These are phyloP conservation scores for Diplolepis rosae DNA, from an alignment of 2,888 invertebrate genomes.

Conservation along the genomic window DNA sequence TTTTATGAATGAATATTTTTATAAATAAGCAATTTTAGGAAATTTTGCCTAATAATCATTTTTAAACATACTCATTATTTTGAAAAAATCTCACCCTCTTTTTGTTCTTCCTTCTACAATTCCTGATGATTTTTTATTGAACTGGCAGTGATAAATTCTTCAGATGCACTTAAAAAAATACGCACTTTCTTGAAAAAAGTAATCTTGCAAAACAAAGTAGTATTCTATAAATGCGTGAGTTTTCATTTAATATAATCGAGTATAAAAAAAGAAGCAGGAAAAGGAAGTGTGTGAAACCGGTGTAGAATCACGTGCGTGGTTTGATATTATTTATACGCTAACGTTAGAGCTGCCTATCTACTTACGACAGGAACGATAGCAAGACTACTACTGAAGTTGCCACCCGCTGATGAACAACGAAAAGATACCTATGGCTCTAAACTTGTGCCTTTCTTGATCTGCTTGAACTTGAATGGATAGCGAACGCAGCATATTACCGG, in stretches of 20 bases:
- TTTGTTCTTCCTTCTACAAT: no score
- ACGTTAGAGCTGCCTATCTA: not conserved
- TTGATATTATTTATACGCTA: not conserved
- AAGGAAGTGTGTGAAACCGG: not conserved
- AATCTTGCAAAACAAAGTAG: not conserved
- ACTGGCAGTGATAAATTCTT: no score
- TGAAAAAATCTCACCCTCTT: no score
- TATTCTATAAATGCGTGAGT: not conserved
- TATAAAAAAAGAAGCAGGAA: no score
- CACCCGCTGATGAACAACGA: not conserved
- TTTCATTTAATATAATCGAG: not conserved
- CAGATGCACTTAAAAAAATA: not conserved
- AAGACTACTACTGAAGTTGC: not conserved
- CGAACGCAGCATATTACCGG: slow-evolving; percentile 7
- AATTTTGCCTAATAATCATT: no score
- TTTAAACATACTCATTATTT: no score
- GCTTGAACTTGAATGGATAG: not conserved
- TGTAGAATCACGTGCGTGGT: not conserved
- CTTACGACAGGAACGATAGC: slow-evolving; percentile 19
- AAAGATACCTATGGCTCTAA: not conserved
- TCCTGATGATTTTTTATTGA: no score
- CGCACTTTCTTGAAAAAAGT: not conserved
- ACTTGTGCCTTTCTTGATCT: not conserved
- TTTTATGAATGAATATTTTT: no score
- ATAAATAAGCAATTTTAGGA: no score